Base-by-base conservation (phyloP, 2,888 invertebrate genomes). In the Phyllotreta cruciferae region DNA sequence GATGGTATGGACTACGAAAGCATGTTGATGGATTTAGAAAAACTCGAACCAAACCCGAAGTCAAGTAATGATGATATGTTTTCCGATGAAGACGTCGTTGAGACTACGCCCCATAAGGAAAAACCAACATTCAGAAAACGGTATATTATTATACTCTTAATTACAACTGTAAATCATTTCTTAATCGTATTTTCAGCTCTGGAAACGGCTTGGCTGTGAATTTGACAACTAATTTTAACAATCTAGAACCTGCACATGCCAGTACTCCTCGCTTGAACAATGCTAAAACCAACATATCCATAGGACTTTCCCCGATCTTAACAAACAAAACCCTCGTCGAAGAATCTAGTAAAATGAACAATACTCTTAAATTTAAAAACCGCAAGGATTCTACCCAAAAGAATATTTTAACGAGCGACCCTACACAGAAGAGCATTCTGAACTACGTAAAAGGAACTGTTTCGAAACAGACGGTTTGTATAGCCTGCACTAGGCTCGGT, bases 371-470 rank as follows among this genome's bases (percentile, higher is more conserved):
- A 2, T 41, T 50, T 9, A 34, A 2, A 1, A 39, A n/a, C 1
- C n/a, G 41, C 9, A n/a, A 37, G 6, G 57, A 61, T 36, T 14
- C 56, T 0, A 35, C 73, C 2, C 57, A 71, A n/a, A 61, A 62
- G 56, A 66, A 55, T 10, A 49, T 73, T 42, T 45, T 71, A 49
- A 73, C 75, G 5, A 76, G 74, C 44, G 75, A 76, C 3, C 78
- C 78, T 3, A 78, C 73, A 41, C 80, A 80, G 65, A 77, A 75
- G 61, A 80, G 78, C 62, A 78, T 80, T 58, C 68, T 78, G 60
- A 78, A 71, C 69, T 80, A 75, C 62, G 60, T 79, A 1, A 66
- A 60, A 14, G 34, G 67, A 6, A 44, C 56, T 0, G 54, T 53
- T 5, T 24, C 49, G n/a, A 49, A 58, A 44, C 64, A 47, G 3